Evolutionary conservation across 2,113 vertebrate species (phyloP), one percentile per base, ranked within the genome.

Genomic region (Mionectes macconnelli): DNA sequence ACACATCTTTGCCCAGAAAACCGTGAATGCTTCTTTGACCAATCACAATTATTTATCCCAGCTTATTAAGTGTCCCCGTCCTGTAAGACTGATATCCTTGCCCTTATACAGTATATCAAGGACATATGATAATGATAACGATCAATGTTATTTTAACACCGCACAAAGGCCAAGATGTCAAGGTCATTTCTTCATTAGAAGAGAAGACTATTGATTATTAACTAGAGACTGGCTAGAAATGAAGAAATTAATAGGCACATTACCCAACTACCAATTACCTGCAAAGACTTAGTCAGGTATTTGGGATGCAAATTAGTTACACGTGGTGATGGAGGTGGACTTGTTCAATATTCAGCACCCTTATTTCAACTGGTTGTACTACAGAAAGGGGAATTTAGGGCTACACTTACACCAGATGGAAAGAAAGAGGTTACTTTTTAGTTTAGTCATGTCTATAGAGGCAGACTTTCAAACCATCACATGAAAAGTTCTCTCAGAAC

Each of bases 151-250:
- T 97, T 98, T 97, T 97, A 98, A 98, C 97, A 97, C 92, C 90
- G 95, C 89, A 97, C 98, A 98, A 97, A 98, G 96, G 94, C 95
- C 94, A 87, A 35, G 37, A 91, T 98, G 97, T 97, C 97, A 98
- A 98, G 96, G 96, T 95, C 93, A 94, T 96, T 96, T 93, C 93
- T 98, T 98, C 96, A 96, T 98, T 97, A 98, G 90, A 94, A 93
- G 96, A 96, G 93, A 97, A 90, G 93, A 91, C 97, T 98, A 98
- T 98, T 98, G 98, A 98, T 98, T 98, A 98, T 97, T 97, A 98
- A 97, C 93, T 97, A 97, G 84, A 97, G 94, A 95, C 94, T 88
- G 40, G 37, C 35, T 96, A 95, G 97, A 97, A 98, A 97, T 78
- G 73, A 97, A 98, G 93, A 97, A 97, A 97, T 96, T 94, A 97